Evolutionary conservation across 2,113 vertebrate genomes (phyloP).

Genomic region (Dermatemys mawii): DNA sequence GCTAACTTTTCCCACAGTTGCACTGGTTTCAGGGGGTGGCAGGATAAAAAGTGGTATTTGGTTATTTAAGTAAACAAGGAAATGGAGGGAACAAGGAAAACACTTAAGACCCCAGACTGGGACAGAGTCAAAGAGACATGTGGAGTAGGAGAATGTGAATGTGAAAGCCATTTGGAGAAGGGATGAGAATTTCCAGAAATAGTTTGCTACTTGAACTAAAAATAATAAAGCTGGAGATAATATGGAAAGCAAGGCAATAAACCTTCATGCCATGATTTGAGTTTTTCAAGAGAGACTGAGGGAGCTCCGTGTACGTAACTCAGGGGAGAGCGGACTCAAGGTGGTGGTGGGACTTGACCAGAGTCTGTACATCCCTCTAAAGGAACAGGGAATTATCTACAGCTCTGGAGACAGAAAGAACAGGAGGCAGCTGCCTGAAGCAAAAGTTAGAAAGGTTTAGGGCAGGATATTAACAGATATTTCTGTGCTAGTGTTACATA

Average conservation of each 20-base stretch:
- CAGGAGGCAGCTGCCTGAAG: neutral
- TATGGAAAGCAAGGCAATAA: neutral
- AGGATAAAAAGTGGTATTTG: neutral
- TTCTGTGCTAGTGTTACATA: neutral
- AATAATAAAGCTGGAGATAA: neutral
- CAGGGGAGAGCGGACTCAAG: neutral
- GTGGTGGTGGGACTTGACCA: neutral
- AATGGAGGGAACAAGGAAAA: neutral
- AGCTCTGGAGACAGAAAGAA: neutral
- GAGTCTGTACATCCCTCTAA: neutral
- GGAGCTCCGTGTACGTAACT: neutral
- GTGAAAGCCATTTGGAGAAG: neutral
- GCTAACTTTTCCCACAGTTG: neutral
- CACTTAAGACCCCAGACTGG: too few species aligned
- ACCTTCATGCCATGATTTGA: neutral
- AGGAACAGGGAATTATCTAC: neutral
- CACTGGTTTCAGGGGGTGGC: neutral
- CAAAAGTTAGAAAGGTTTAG: neutral
- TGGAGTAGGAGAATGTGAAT: neutral
- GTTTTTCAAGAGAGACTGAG: neutral
- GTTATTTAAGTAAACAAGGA: neutral
- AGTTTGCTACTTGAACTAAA: neutral
- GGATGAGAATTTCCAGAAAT: neutral
- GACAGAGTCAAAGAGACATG: neutral
- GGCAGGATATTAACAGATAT: neutral